Conservation (phyloP, 2,797 vertebrate species). For the Notamacropus eugenii region DNA sequence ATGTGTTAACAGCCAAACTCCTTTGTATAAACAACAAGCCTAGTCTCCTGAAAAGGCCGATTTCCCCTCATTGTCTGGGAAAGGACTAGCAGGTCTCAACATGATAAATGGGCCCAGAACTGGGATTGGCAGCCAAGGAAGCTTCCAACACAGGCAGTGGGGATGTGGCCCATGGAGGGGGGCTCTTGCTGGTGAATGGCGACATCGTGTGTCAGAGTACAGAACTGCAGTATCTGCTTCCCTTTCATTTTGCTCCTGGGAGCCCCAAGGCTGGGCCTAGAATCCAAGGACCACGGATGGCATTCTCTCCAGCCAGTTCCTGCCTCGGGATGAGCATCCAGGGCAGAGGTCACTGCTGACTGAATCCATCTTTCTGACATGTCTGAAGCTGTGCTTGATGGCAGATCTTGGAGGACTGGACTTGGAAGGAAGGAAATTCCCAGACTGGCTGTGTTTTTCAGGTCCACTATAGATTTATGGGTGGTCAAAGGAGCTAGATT, state of each 20-base stretch:
- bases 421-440: background rate
- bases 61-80: slow-evolving; percentile 87
- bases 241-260: accelerated
- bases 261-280: background rate
- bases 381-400: background rate
- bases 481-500: background rate
- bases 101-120: slow-evolving; percentile 88
- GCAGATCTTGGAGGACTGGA: background rate
- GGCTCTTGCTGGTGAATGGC: slow-evolving; percentile 79
- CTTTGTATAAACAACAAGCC: slow-evolving; percentile 90
- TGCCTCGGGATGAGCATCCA: background rate
- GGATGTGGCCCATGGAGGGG: background rate
- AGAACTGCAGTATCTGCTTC: slow-evolving; percentile 45
- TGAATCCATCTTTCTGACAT: background rate
- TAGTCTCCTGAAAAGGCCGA: slow-evolving; percentile 85
- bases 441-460: background rate
- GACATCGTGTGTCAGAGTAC: slow-evolving; percentile 82
- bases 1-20: slow-evolving; percentile 92
- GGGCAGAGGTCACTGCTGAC: background rate
- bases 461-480: background rate
- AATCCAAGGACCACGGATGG: background rate
- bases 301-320: background rate
- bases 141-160: slow-evolving; percentile 52
- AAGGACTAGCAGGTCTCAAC: slow-evolving; percentile 80
- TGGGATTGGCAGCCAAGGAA: slow-evolving; percentile 83